A percentile compares a stretch with the other conserved stretches of the same genome.
These are phyloP conservation scores for Catharus fuscescens DNA, from an alignment of 2,113 vertebrate species.

Conservation along the genomic window DNA sequence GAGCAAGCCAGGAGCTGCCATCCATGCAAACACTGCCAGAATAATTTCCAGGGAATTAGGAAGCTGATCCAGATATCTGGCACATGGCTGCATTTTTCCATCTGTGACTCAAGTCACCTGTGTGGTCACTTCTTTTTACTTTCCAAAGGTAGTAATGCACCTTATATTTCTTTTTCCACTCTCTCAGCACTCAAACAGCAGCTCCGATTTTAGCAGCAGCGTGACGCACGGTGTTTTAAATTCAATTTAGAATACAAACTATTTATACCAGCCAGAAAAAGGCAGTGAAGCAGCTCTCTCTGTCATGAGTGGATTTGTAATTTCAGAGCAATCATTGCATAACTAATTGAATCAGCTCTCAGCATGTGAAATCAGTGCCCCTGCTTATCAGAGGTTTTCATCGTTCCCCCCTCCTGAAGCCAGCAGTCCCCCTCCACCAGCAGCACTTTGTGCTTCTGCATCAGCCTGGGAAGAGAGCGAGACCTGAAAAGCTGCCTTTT, in stretches of 20 bases:
- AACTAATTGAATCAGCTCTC: slow-evolving; percentile 67
- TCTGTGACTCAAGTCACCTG: neutral
- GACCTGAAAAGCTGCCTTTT: slow-evolving; percentile 18
- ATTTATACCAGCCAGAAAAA: slow-evolving; percentile 68
- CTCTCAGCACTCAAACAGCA: neutral
- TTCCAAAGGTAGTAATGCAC: slow-evolving; percentile 16
- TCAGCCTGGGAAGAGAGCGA: neutral
- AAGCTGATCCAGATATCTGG: neutral
- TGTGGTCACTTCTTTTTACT: slow-evolving; percentile 1
- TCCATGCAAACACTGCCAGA: neutral
- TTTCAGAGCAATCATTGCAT: slow-evolving; percentile 60
- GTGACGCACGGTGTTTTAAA: slow-evolving; percentile 68
- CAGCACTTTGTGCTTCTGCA: neutral
- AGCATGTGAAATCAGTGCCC: slow-evolving; percentile 45
- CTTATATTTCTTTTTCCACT: neutral
- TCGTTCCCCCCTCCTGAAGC: slow-evolving; percentile 21
- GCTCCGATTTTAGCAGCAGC: slow-evolving; percentile 61
- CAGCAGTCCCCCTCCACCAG: neutral
- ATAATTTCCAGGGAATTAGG: slow-evolving; percentile 31
- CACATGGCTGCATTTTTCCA: neutral
- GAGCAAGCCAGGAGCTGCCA: neutral
- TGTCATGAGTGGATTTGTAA: slow-evolving; percentile 64
- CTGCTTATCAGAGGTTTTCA: slow-evolving; percentile 18
- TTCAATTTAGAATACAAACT: slow-evolving; percentile 70
- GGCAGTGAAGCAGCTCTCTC: slow-evolving; percentile 50